Conservation (phyloP, 1,140 invertebrate species). For the Philopotamus ludificatus region DNA sequence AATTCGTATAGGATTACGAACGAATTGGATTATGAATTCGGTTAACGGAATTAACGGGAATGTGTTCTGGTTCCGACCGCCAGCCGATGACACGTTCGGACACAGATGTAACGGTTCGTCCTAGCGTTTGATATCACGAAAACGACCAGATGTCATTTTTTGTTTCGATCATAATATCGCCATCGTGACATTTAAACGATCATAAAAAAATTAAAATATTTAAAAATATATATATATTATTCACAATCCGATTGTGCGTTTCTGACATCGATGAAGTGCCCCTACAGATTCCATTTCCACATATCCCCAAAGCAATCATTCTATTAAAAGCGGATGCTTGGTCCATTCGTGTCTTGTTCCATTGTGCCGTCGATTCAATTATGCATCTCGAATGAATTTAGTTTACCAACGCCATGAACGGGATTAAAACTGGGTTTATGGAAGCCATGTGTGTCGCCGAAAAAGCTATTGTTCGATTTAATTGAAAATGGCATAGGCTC, state of each 20-base stretch:
- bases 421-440: no score
- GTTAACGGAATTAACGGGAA: background rate
- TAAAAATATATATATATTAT: no score
- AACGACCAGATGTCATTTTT: background rate
- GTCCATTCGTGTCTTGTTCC: background rate
- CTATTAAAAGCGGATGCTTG: constrained; percentile 19
- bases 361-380: background rate
- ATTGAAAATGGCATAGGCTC: no score
- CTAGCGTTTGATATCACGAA: background rate
- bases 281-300: no score
- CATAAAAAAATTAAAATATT: no score
- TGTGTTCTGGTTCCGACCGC: background rate
- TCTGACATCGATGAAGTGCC: no score
- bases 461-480: no score
- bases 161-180: no score
- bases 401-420: background rate
- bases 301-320: constrained; percentile 10
- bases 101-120: background rate
- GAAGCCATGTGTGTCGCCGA: no score
- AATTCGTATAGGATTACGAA: no score
- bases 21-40: background rate
- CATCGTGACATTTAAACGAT: no score
- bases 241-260: no score
- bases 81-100: background rate
- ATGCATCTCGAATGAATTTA: background rate